Base-by-base conservation (phyloP, 2,888 invertebrate species). In the Phyto melanocephala region DNA sequence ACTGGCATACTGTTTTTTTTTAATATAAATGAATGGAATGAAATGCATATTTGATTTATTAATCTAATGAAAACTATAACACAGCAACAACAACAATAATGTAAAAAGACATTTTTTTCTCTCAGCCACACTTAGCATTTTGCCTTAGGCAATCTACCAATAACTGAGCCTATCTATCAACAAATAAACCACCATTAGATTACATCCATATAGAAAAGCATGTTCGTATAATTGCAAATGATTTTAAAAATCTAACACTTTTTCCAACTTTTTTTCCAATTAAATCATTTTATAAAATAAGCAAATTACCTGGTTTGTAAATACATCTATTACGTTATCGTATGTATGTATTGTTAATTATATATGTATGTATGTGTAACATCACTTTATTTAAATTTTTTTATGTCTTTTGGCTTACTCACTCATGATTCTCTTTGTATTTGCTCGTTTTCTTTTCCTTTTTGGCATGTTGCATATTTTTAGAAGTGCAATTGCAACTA, bases 381-480 rank as follows among this genome's bases (percentile, higher is more conserved):
- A 54, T 20, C 62, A 63, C 72, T 33, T n/a, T n/a, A n/a, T n/a
- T n/a, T n/a, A n/a, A n/a, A n/a, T n/a, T n/a, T n/a, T n/a, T n/a
- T n/a, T 28, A 28, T 28, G 3, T 28, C 4, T 15, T 24, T 67
- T 68, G 60, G 52, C 77, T 77, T 60, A 52, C 28, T 28, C 28
- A 13, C 20, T 52, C 11, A 15, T 20, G 10, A 4, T 47, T 40
- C 20, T 52, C 10, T 17, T 17, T 7, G 35, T 35, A 35, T 37
- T 65, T 75, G 37, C 42, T 17, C n/a, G 15, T 35, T 6, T 74
- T 6, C 6, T 3, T 37, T 54, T 45, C 15, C 33, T 54, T 52
- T 47, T 80, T 80, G 67, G 79, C 79, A 80, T 60, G 60, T 60
- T 35, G 60, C 58, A 67, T 78, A 63, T 28, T 75, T 28, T 28